Evolutionary conservation across 2,113 vertebrate genomes (phyloP).

Genomic region (Corythornis vintsioides): DNA sequence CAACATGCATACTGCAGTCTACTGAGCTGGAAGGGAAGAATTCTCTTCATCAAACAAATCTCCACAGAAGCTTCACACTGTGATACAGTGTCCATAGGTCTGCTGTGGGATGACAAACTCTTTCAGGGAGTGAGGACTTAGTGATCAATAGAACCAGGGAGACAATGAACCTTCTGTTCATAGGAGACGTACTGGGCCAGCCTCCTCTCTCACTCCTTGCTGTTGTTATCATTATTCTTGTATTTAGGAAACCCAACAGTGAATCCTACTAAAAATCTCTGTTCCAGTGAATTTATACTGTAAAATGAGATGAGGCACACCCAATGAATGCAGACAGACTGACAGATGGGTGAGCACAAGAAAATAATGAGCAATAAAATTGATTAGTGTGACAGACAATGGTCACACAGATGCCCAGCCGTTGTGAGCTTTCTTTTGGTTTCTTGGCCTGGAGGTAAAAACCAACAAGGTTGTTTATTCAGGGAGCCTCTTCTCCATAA

Average conservation of each 20-base stretch:
- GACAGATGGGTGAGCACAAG: slow-evolving; percentile 29
- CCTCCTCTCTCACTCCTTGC: not conserved
- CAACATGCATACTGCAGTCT: not conserved
- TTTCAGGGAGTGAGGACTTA: not conserved
- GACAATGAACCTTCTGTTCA: slow-evolving; percentile 16
- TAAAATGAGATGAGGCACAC: not conserved
- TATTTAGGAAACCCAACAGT: not conserved
- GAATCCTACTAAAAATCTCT: not conserved
- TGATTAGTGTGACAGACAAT: not conserved
- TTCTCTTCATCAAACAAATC: not conserved
- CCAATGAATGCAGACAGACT: not conserved
- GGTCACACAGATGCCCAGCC: not conserved
- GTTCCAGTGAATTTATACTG: not conserved
- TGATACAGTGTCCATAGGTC: not conserved
- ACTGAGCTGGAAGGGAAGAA: not conserved
- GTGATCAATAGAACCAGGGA: not conserved
- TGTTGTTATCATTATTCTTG: not conserved
- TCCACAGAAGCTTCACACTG: slow-evolving; percentile 20
- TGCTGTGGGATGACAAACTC: slow-evolving; percentile 17
- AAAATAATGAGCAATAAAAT: not conserved
- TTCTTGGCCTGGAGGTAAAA: not conserved
- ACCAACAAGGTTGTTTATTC: not conserved
- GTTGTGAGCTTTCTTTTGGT: not conserved
- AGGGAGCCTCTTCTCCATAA: not conserved
- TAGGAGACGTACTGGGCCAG: not conserved